Conservation (phyloP, 2,797 vertebrate species). For the Poecilia wingei region DNA sequence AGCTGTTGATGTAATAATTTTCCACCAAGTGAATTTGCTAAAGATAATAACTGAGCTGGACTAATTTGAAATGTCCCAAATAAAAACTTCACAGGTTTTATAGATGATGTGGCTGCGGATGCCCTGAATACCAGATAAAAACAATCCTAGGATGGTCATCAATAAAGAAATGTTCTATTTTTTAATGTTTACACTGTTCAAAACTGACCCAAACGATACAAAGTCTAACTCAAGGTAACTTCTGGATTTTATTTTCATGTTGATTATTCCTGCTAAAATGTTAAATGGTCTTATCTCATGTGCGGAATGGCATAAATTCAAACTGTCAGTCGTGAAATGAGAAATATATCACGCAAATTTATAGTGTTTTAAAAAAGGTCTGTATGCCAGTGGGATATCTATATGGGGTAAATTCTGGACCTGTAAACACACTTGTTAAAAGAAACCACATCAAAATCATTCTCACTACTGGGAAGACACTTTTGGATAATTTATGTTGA, state of each 20-base stretch:
- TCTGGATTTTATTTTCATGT: background rate
- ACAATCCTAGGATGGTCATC: background rate
- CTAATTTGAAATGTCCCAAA: background rate
- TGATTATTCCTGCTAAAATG: background rate
- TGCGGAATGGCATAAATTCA: background rate
- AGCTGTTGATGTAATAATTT: conserved; percentile 44
- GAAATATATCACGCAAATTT: conserved; percentile 10
- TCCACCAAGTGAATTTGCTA: conserved; percentile 48
- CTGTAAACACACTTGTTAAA: conserved; percentile 8
- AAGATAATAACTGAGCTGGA: conserved; percentile 37
- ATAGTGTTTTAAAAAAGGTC: background rate
- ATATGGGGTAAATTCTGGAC: conserved; percentile 10
- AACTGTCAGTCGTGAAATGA: background rate
- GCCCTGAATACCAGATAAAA: background rate
- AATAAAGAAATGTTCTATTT: background rate
- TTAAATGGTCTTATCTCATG: background rate
- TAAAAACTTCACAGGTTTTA: background rate
- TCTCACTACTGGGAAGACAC: background rate
- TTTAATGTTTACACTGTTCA: background rate
- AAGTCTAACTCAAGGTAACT: background rate
- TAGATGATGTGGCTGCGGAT: background rate
- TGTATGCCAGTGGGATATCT: background rate
- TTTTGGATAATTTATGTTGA: conserved; percentile 18
- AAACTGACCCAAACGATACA: background rate
- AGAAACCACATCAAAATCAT: background rate